phyloP scores from a whole-genome alignment of 2,113 vertebrate species.

The Tragulus kanchil region DNA sequence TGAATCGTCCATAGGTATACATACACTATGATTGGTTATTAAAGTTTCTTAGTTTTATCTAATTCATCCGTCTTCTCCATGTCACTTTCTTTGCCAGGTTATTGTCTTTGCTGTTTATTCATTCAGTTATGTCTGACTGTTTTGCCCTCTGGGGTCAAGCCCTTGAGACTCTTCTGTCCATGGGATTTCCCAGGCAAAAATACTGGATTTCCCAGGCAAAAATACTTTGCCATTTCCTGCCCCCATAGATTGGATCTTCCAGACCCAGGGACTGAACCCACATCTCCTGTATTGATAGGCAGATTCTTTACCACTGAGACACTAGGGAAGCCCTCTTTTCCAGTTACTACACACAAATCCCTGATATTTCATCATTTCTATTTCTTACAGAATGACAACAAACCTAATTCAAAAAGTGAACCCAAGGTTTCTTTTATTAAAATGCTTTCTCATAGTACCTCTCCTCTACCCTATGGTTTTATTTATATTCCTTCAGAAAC shows the following conservation, averaged over 20 bases:
- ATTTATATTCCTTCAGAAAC: background rate
- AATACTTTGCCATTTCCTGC: background rate
- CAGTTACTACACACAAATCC: rapidly evolving
- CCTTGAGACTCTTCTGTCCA: background rate
- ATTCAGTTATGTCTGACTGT: background rate
- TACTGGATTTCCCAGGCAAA: background rate
- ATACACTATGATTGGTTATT: background rate
- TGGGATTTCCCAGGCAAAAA: background rate
- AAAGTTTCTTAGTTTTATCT: background rate
- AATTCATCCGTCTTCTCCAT: background rate
- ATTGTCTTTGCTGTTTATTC: background rate
- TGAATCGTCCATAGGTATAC: too few relatives aligned
- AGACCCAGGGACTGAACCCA: background rate
- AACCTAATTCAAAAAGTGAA: background rate
- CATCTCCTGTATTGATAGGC: background rate
- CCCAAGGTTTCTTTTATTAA: background rate
- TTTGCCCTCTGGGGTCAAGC: background rate
- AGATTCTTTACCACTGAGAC: background rate
- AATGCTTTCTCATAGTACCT: background rate
- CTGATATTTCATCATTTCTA: background rate
- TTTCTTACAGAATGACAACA: background rate
- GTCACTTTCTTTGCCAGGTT: background rate
- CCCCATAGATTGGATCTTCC: background rate
- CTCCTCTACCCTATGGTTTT: background rate
- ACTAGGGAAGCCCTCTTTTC: background rate